Base-by-base conservation (phyloP, 2,113 vertebrate genomes). In the Chrysochloris asiatica region DNA sequence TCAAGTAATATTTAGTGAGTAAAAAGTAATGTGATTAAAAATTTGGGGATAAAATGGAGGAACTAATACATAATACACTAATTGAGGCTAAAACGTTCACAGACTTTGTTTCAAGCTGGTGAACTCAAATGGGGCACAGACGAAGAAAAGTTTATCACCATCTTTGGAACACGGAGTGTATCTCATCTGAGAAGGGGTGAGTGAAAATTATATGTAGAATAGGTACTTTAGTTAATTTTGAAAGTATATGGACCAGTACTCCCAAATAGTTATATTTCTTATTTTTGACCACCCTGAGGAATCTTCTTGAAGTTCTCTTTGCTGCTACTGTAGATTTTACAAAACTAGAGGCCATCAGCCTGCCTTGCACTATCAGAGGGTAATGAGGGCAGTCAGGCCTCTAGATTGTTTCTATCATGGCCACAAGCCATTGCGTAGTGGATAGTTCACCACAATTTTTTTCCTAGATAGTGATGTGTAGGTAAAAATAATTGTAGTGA, bases 101-200 rank as follows among this genome's bases (percentile, higher is more conserved):
- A 99, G 99, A 98, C 98, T 67, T 95, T 99, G 96, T 99, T 98
- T 73, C 98, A 98, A 91, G 99, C 99, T 45, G 99, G 99, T 33
- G 98, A 99, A 83, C 97, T 98, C 61, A 99, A 99, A 93, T 98
- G 98, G 97, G 99, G 99, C 94, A 99, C 99, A 0, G 99, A 99
- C 83, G 99, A 99, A 97, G 99, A 99, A 21, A 99, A 98, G 95
- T 99, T 99, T 87, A 98, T 99, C 97, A 98, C 98, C 54, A 99
- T 99, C 93, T 95, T 99, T 87, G 99, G 99, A 89, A 99, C 98
- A 56, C 98, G 99, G 94, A 99, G 99, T 0, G 1, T 95, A 19
- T 98, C 98, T 90, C 99, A 99, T 91, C 97, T 99, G 82, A 97
- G 97, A 76, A 97, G 97, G 97, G 99, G 99, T 99, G 89, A 80